Percentiles rank a stretch among this genome's conserved stretches.
Conservation (phyloP, 2,113 vertebrate genomes). For the Oxyura jamaicensis region DNA sequence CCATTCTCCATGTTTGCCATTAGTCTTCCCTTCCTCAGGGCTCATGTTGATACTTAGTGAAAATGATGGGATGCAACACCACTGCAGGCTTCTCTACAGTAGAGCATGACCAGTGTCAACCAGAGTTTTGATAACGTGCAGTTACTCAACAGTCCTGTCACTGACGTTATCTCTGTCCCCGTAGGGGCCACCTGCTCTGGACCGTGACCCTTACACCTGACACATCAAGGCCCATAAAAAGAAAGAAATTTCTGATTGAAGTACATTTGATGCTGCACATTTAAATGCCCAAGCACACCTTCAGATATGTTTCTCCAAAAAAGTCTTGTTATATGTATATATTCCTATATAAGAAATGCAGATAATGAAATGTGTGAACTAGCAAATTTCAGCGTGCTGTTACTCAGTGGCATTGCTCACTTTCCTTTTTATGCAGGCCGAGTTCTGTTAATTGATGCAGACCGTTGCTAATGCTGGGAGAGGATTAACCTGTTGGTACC, state of each 20-base stretch:
- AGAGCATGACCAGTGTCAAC: constrained; percentile 66
- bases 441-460: constrained; percentile 15
- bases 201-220: constrained; percentile 71
- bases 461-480: background rate
- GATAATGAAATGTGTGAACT: constrained; percentile 25
- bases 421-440: background rate
- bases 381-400: background rate
- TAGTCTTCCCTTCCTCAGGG: constrained; percentile 53
- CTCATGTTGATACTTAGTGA: constrained; percentile 60
- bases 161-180: constrained; percentile 53
- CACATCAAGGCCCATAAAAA: constrained; percentile 25
- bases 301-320: constrained; percentile 3
- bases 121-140: constrained; percentile 59
- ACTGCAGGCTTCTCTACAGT: constrained; percentile 64
- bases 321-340: background rate
- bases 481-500: constrained; percentile 37
- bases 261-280: background rate
- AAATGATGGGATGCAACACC: constrained; percentile 64
- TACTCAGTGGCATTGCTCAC: background rate
- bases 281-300: constrained; percentile 9
- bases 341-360: constrained; percentile 22
- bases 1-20: background rate
- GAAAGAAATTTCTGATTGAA: constrained; percentile 24
- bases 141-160: constrained; percentile 66
- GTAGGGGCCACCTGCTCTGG: constrained; percentile 55